These are phyloP conservation scores for Strigamia crassipes DNA, from an alignment of 2,888 invertebrate genomes.

Conservation along the genomic window DNA sequence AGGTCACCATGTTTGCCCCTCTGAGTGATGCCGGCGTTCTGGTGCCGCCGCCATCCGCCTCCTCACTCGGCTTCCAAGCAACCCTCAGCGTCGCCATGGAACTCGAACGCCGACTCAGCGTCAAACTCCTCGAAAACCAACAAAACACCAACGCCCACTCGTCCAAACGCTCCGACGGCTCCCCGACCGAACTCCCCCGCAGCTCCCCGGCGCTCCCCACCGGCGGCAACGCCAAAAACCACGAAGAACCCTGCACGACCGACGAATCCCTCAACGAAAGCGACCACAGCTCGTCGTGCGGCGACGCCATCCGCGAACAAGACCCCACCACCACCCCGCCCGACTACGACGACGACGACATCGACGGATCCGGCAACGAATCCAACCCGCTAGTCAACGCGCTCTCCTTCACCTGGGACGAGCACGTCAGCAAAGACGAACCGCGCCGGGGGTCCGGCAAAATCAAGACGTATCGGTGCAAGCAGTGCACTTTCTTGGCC, in stretches of 20 bases:
- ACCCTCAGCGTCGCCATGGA: constrained; percentile 50
- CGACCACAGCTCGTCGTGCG: constrained; percentile 29
- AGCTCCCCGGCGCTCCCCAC: constrained; percentile 8
- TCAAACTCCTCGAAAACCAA: not conserved
- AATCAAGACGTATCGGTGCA: constrained; percentile 85
- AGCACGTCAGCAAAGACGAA: not conserved
- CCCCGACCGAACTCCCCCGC: constrained; percentile 5
- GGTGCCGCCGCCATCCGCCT: constrained; percentile 1
- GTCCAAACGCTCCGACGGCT: not conserved
- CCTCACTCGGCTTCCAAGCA: constrained; percentile 50
- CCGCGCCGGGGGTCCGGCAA: constrained; percentile 59
- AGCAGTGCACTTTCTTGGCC: constrained; percentile 84
- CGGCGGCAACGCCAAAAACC: not conserved
- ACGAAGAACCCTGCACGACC: not conserved
- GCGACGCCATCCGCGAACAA: not conserved
- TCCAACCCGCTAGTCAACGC: not conserved
- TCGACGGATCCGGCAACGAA: not conserved
- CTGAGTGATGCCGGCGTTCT: constrained; percentile 12
- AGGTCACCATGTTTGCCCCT: constrained; percentile 43
- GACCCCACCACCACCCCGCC: not conserved
- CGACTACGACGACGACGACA: constrained; percentile 51
- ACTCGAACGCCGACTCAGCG: constrained; percentile 47
- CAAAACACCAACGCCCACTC: not conserved
- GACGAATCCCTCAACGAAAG: not conserved
- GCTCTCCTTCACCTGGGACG: not conserved